These are phyloP conservation scores for Drosophila melanogaster DNA, from an alignment of 1,140 invertebrate genomes.

Conservation along the genomic window DNA sequence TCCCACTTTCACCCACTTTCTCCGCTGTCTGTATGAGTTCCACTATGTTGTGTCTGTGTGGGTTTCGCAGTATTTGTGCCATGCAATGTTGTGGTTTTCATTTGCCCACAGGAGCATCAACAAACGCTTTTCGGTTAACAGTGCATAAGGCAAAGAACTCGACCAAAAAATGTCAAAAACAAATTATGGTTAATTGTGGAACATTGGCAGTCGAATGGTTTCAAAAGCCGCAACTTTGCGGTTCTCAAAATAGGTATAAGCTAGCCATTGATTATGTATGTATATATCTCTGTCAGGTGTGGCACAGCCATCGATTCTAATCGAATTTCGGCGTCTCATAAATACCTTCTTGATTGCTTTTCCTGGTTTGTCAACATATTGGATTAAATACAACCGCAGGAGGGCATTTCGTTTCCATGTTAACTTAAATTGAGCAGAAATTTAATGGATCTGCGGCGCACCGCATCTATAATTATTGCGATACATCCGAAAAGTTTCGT, in stretches of 20 bases:
- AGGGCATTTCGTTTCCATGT: not conserved
- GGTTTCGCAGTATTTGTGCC: constrained; percentile 17
- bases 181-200: constrained; percentile 37
- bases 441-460: not conserved
- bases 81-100: constrained; percentile 34
- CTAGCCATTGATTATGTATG: not conserved
- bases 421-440: not conserved
- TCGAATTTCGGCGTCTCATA: not conserved
- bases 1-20: not conserved
- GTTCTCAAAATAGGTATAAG: constrained; percentile 1
- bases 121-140: constrained; percentile 30
- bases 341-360: constrained; percentile 1
- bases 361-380: not conserved
- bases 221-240: not conserved
- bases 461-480: too few relatives aligned
- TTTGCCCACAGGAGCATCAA: constrained; percentile 20
- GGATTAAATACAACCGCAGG: not conserved
- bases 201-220: not conserved
- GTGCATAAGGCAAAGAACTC: not conserved
- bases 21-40: not conserved
- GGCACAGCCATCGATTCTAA: constrained; percentile 1
- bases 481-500: too few relatives aligned
- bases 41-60: not conserved
- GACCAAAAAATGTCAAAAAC: constrained; percentile 1
- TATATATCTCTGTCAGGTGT: not conserved